These are phyloP conservation scores for Cyprinodon variegatus DNA, from an alignment of 2,113 vertebrate species.

Conservation along the genomic window DNA sequence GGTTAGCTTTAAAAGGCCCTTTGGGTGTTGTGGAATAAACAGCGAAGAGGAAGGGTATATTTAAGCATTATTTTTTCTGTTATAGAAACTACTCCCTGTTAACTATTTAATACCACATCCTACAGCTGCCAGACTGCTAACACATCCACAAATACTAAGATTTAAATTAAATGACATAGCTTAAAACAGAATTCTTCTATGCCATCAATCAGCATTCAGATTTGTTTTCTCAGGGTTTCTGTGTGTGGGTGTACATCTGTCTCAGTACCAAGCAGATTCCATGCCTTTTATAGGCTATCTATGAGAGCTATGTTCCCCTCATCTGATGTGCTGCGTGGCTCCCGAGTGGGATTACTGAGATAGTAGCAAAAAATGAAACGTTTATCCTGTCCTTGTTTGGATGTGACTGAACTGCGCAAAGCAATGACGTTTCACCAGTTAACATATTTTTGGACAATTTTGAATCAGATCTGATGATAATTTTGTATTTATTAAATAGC, in stretches of 20 bases:
- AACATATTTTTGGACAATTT: neutral
- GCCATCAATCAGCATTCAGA: slow-evolving; percentile 19
- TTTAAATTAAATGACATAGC: neutral
- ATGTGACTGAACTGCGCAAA: slow-evolving; percentile 16
- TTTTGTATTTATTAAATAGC: neutral
- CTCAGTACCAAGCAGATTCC: slow-evolving; percentile 59
- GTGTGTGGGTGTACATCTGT: slow-evolving; percentile 2
- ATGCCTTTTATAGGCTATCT: slow-evolving; percentile 54
- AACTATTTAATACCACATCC: neutral
- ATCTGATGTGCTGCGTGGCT: slow-evolving; percentile 52
- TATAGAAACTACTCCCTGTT: neutral
- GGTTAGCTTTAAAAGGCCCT: neutral
- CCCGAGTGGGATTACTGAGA: slow-evolving; percentile 66
- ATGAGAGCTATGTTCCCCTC: slow-evolving; percentile 29
- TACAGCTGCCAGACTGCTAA: neutral
- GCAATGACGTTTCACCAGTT: neutral
- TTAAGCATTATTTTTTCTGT: neutral
- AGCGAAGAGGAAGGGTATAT: neutral
- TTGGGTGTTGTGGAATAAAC: neutral
- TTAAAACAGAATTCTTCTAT: neutral
- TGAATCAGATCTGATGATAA: neutral
- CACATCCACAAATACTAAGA: neutral
- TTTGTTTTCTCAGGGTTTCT: neutral
- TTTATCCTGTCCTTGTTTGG: slow-evolving; percentile 50
- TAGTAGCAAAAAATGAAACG: slow-evolving; percentile 61